Evolutionary conservation across 2,797 vertebrate species (phyloP).

Genomic region (Sebastolobus alascanus): DNA sequence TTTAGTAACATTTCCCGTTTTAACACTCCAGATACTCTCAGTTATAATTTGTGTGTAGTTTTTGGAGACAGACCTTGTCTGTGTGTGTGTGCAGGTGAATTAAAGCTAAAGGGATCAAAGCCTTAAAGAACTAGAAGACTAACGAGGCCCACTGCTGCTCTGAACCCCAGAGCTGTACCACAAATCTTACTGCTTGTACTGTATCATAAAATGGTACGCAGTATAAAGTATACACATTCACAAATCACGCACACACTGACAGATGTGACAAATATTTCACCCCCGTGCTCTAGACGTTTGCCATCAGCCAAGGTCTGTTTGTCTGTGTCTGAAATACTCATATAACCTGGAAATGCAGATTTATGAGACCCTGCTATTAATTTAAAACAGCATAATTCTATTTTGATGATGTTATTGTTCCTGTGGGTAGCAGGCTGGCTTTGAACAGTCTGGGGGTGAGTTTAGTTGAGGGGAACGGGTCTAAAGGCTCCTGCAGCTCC

Average conservation of each 20-base stretch:
- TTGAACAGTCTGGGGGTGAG: conserved; percentile 59
- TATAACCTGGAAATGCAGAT: conserved; percentile 57
- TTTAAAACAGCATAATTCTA: conserved; percentile 71
- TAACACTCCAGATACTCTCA: not conserved
- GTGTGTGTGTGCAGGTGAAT: conserved; percentile 23
- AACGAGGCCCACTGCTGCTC: conserved; percentile 47
- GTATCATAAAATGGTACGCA: conserved; percentile 42
- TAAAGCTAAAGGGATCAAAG: conserved; percentile 41
- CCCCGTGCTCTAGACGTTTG: conserved; percentile 40
- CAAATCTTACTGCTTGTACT: conserved; percentile 36
- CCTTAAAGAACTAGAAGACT: conserved; percentile 38
- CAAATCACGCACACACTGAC: conserved; percentile 53
- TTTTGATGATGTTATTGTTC: conserved; percentile 74
- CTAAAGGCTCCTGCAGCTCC: conserved; percentile 57
- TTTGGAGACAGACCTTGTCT: not conserved
- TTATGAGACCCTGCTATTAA: conserved; percentile 66
- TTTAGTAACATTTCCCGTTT: not conserved
- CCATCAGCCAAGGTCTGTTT: conserved; percentile 52
- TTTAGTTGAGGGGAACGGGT: conserved; percentile 38
- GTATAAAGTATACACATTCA: conserved; percentile 46
- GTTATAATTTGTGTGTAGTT: conserved; percentile 3
- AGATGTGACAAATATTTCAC: conserved; percentile 65
- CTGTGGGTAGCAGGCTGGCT: conserved; percentile 55
- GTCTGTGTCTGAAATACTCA: conserved; percentile 44
- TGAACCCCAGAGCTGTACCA: conserved; percentile 30